Base-by-base conservation (phyloP, 2,888 invertebrate species). In the Aethes cnicana region DNA sequence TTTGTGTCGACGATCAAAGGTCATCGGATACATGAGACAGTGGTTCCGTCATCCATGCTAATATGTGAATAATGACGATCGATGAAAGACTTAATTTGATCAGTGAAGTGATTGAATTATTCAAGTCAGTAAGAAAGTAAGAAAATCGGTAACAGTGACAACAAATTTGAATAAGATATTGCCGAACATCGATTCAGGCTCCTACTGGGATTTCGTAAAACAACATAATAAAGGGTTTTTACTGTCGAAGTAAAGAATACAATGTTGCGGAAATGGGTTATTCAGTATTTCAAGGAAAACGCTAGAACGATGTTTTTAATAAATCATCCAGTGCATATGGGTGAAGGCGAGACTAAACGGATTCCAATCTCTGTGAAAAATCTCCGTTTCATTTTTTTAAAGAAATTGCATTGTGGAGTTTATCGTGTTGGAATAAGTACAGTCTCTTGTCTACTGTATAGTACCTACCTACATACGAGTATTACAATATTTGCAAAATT, bases 21-120 rank as follows among this genome's bases (percentile, higher is more conserved):
- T 30, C 42, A 43, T 49, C 26, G 23, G 25, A 20, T 21, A 23
- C 35, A 36, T 36, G 23, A 23, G 43, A 43, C 43, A 32, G 37
- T 37, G 20, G 16, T 50, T 26, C 11, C 42, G 50, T 50, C 50
- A 50, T 37, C 30, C 4, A 36, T 36, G 50, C 23, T 50, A 50
- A 49, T 49, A 11, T 36, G 25, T 37, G 21, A 30, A 20, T 26
- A 14, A 23, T 43, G 28, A 37, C 30, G 42, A 21, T 11, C 14
- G 9, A 3, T 7, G 14, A 8, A 20, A 21, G 9, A 16, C n/a
- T 3, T 35, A 7, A 11, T 1, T 25, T 37, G n/a, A 28, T 12
- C 12, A 4, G 3, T 20, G 20, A 20, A 5, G 7, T 12, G 28
- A 12, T 6, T 12, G 23, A 6, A 20, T 20, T 20, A 26, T n/a